Evolutionary conservation across 2,888 invertebrate species (phyloP), one percentile per base, ranked within the genome.

Genomic region (Ormyrus pomaceus): DNA sequence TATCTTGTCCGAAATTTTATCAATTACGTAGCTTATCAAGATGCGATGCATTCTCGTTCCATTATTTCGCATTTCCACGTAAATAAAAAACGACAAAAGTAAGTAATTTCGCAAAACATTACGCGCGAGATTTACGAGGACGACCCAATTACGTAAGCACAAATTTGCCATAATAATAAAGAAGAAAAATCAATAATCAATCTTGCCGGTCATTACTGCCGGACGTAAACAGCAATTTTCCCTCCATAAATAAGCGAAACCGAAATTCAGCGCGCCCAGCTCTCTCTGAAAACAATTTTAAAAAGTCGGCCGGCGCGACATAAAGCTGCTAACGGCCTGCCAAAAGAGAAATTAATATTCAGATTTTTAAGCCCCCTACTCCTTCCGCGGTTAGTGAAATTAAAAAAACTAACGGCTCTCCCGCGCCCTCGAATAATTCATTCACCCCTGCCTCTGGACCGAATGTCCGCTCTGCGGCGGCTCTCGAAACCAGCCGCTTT

Each of bases 131-230:
- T 65, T 66, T 56, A 19, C 66, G 58, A 56, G 11, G 5, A 61
- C 66, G 72, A 70, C 77, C 59, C 66, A 66, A 55, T 72, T 78
- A 45, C 51, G 19, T 7, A 48, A 59, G 68, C 19, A 46, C 55
- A 61, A 77, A 72, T 77, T 77, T 64, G 64, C 50, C 71, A 61
- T 66, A 66, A 51, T 66, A 75, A 77, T 62, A 71, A 59, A 64
- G 53, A 4, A 9, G 56, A 48, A 48, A 68, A 68, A 68, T 73
- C 61, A 66, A 78, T 73, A 55, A 77, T 66, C 71, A 48, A 73
- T 64, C 46, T 48, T 9, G 7, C 34, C 34, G 19, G n/a, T 64
- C 64, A 50, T 77, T 76, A 69, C 19, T 65, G 19, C 50, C 51
- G 13, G 5, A 11, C 19, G 55, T 11, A 61, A 69, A 62, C 61